Base-by-base conservation (phyloP, 2,113 vertebrate genomes). In the Rousettus leschenaultii region DNA sequence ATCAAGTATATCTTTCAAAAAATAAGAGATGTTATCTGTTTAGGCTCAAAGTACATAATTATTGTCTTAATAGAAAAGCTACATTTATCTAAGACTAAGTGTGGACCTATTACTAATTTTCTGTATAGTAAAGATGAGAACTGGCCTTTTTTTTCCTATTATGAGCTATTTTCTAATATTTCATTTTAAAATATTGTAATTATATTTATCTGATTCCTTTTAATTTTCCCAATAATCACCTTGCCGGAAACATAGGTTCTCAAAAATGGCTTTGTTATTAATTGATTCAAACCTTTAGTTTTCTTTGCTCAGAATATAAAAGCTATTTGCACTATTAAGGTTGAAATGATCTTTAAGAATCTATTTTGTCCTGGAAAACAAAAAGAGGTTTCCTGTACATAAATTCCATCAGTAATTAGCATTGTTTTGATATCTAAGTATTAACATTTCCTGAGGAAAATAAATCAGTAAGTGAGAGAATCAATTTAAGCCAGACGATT, bases 341-440 rank as follows among this genome's bases (percentile, higher is more conserved):
- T 63, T 70, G 70, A 96, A 96, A 77, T 95, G 16, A 97, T 15
- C 35, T 96, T 92, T 88, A 78, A 86, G 94, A 14, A 77, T 53
- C 10, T 87, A 83, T 73, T 96, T 95, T 95, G 12, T 87, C n/a
- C 82, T 40, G 21, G 7, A 66, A 90, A 97, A 80, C 51, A 92
- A 93, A 94, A 66, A 90, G 79, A 89, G 45, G 7, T 79, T 96
- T 89, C 80, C 22, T 89, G 53, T 89, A 30, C 55, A 85, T 92
- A 96, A 95, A 86, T 79, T 89, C 38, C 43, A 94, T 97, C 87
- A 92, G 95, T 83, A 97, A 97, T 96, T 93, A 94, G 91, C 26
- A 73, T 22, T 89, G 30, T 83, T 96, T 97, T 94, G 59, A 88
- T 93, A 83, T 61, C 53, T 96, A 38, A 79, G 35, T 74, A 88